Base-by-base conservation (phyloP, 2,797 vertebrate genomes). In the Mus minutoides region DNA sequence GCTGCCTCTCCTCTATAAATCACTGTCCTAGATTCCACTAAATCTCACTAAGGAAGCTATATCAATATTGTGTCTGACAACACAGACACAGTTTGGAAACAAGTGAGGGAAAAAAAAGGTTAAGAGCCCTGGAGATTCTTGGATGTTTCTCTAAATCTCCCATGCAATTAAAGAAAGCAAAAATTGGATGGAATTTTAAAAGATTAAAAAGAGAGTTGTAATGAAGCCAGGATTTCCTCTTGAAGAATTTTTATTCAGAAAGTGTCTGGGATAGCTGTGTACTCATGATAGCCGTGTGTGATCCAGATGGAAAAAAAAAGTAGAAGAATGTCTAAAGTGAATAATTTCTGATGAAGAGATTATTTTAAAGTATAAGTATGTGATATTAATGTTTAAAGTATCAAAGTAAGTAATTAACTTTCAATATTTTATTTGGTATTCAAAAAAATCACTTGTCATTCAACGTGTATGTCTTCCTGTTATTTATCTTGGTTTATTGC, bases 31-130 rank as follows among this genome's bases (percentile, higher is more conserved):
- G 21, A 89, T 97, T 43, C 77, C 84, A 93, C 94, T 82, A 93
- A 92, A 67, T 94, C 97, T 97, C 95, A 92, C 97, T 90, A 96
- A 69, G 80, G 96, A 97, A 97, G 37, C 52, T 88, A 90, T 93
- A 91, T 88, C 95, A 98, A 98, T 97, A 98, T 98, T 98, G 98
- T 98, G 95, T 96, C 93, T 89, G 95, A 97, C 91, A 92, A 64
- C 96, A 89, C 43, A 96, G 83, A 95, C 34, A 80, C n/a, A 90
- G 85, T 96, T 97, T 97, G 91, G 85, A 98, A 93, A 97, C 52
- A 93, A 93, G 73, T 94, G 92, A 96, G 69, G 62, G 43, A 78
- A 97, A 97, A 97, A 46, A 97, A 78, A 97, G 43, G 94, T 97
- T 95, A 60, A 22, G 94, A 96, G 86, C 97, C 73, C 82, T 97